phyloP scores from a whole-genome alignment of 1,140 invertebrate genomes.

The Drosophila burlai region DNA sequence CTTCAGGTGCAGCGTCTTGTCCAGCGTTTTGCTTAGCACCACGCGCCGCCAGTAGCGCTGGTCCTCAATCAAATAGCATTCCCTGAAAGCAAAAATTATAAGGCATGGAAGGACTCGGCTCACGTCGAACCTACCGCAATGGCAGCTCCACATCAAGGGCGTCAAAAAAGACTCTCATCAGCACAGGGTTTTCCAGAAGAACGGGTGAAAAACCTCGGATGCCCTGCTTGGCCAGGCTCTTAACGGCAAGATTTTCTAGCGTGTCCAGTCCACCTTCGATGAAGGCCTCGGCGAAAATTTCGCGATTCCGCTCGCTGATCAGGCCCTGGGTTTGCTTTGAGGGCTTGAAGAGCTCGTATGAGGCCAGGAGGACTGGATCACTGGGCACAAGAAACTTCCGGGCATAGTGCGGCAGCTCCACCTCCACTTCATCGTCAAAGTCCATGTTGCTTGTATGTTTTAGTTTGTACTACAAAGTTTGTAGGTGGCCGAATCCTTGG shows the following conservation, averaged over 20 bases:
- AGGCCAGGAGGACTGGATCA: conserved; percentile 25
- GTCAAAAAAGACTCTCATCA: conserved; percentile 49
- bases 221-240: conserved; percentile 34
- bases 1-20: conserved; percentile 35
- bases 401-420: conserved; percentile 23
- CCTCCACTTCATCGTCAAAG: conserved; percentile 30
- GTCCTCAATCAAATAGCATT: conserved; percentile 48
- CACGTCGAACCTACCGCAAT: conserved; percentile 9
- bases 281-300: conserved; percentile 49
- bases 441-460: conserved; percentile 29
- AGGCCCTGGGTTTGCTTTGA: conserved; percentile 17
- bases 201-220: conserved; percentile 7
- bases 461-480: background rate
- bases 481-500: background rate
- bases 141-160: conserved; percentile 52
- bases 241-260: conserved; percentile 38
- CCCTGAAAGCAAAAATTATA: background rate
- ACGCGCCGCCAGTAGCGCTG: conserved; percentile 57
- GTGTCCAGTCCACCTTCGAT: conserved; percentile 48
- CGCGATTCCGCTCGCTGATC: conserved; percentile 44
- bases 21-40: conserved; percentile 43
- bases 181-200: conserved; percentile 12
- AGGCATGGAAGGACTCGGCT: background rate
- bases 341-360: conserved; percentile 44
- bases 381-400: conserved; percentile 43